phyloP scores from a whole-genome alignment of 2,797 vertebrate genomes.

The Buphagus erythrorhynchus region DNA sequence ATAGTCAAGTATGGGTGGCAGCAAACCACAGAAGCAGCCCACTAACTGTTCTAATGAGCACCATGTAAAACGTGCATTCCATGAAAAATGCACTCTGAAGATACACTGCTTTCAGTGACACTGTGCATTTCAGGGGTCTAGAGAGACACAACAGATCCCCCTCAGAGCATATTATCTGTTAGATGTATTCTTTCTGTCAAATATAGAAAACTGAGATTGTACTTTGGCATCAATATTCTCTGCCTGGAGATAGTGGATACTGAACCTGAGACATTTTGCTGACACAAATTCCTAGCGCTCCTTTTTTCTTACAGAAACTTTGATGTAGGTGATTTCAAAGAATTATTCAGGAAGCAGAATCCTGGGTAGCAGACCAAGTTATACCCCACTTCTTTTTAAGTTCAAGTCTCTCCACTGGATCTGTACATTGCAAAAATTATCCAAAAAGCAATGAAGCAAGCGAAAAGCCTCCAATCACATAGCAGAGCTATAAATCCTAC shows the following conservation, averaged over 20 bases:
- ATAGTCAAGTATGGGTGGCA: not conserved
- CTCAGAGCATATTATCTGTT: not conserved
- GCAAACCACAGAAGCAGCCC: not conserved
- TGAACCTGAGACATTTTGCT: not conserved
- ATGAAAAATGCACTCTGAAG: conserved; percentile 43
- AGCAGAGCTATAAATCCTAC: not conserved
- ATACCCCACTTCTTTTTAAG: not conserved
- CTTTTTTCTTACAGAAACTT: not conserved
- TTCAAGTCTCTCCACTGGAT: not conserved
- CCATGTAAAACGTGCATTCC: not conserved
- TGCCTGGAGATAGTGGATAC: not conserved
- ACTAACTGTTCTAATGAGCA: not conserved
- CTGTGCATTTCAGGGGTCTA: not conserved
- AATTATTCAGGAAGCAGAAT: not conserved
- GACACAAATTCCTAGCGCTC: not conserved
- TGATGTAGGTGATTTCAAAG: not conserved
- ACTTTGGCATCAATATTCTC: not conserved
- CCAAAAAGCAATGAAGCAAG: not conserved
- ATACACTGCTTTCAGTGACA: not conserved
- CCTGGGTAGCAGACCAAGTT: not conserved
- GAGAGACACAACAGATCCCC: not conserved
- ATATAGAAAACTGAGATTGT: not conserved
- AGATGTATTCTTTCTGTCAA: not conserved
- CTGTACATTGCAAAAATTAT: not conserved
- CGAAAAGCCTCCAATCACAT: not conserved